phyloP scores from a whole-genome alignment of 30 jellyfish, hydroid and myxozoan species.

The Sanderia malayensis region DNA sequence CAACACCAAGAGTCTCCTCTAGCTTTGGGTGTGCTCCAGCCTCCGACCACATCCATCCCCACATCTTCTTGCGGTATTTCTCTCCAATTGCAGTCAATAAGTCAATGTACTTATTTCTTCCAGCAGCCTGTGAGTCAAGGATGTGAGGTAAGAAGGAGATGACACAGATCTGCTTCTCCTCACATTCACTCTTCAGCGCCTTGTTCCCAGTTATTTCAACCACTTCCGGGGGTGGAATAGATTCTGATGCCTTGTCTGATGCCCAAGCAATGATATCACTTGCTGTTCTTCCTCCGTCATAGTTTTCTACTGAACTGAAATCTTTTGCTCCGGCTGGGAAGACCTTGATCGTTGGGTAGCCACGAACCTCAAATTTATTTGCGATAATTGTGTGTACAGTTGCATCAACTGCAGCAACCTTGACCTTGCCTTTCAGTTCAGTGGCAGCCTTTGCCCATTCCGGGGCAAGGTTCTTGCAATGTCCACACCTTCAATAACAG shows the following conservation, averaged over 20 bases:
- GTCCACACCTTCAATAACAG: slow-evolving; percentile 86
- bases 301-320: slow-evolving; percentile 62
- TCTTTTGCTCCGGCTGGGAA: slow-evolving; percentile 93
- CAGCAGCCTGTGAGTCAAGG: slow-evolving; percentile 85
- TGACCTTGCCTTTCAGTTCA: slow-evolving; percentile 87
- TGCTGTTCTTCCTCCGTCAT: slow-evolving; percentile 96
- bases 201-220: slow-evolving; percentile 54
- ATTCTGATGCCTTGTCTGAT: slow-evolving; percentile 46
- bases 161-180: slow-evolving; percentile 83
- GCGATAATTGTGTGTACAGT: slow-evolving; percentile 77
- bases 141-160: slow-evolving; percentile 83
- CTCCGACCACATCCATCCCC: slow-evolving; percentile 98
- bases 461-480: slow-evolving; percentile 90
- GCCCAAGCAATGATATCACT: slow-evolving; percentile 83
- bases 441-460: slow-evolving; percentile 98
- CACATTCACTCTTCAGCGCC: slow-evolving; percentile 60
- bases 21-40: slow-evolving; percentile 80
- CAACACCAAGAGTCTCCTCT: slow-evolving; percentile 82
- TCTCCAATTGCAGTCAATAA: slow-evolving; percentile 78
- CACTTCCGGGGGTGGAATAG: slow-evolving; percentile 87
- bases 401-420: slow-evolving; percentile 89
- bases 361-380: slow-evolving; percentile 66
- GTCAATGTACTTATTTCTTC: slow-evolving; percentile 57
- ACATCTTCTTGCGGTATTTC: slow-evolving; percentile 73
- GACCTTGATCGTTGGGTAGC: slow-evolving; percentile 86